Base-by-base conservation (phyloP, 2,888 invertebrate genomes). In the Sclerodermus sp. region DNA sequence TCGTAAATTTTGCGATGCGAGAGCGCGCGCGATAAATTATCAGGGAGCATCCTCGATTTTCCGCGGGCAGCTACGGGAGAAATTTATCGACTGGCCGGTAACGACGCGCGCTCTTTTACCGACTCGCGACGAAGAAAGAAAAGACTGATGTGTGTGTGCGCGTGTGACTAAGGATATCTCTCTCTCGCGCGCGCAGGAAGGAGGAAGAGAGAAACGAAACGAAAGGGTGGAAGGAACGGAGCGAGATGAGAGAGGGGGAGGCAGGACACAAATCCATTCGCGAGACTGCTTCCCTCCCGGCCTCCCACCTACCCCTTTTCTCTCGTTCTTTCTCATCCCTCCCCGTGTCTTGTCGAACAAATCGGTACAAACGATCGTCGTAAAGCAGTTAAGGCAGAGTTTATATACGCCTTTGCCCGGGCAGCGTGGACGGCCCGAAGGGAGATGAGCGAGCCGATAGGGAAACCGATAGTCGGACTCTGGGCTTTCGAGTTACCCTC, bases 321-420 rank as follows among this genome's bases (percentile, higher is more conserved):
- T 45, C 47, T 43, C 39, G 46, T 57, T 56, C 17, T 45, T 49
- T 42, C 40, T 46, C 57, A 55, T 38, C 42, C 42, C 41, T n/a
- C 30, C 41, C 23, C 53, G 29, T 17, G 31, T 29, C 43, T 72
- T 76, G 77, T 76, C 75, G 76, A 77, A 77, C 77, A 77, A 77
- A 77, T 76, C 76, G 76, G 76, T 77, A 77, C 76, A 76, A 76
- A 76, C 76, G 76, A 77, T 77, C 76, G 74, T 76, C 74, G 74
- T 77, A 75, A 76, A 76, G 71, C 73, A 74, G 74, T 75, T 74
- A 74, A 71, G 74, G 67, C 61, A 66, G 66, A 66, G 69, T 72
- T 73, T 68, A 69, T 69, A 68, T 66, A 63, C 67, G 64, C 64
- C 64, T 63, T 63, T 64, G 61, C 58, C 57, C 56, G 60, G 60